Evolutionary conservation across 2,797 vertebrate genomes (phyloP), one percentile per base, ranked within the genome.

Genomic region (Carapus acus): DNA sequence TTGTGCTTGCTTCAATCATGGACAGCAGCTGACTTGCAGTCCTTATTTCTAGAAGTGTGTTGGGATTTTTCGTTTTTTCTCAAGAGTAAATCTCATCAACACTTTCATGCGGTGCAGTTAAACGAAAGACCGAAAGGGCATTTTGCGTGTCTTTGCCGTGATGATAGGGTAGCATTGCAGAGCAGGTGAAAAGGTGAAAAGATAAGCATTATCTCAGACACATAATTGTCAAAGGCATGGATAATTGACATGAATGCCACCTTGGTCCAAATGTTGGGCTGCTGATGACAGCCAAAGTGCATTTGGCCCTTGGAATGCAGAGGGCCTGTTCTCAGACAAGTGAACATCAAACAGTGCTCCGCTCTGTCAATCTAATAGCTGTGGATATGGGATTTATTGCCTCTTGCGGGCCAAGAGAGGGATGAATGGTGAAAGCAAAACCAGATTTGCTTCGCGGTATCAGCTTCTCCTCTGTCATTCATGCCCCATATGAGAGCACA

Each of bases 291-390:
- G 81, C 62, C 71, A 67, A 80, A 73, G 79, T 82, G 77, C 82
- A 77, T 63, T 81, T 73, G 79, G 70, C 74, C 79, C 43, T 52
- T 78, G 85, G 84, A 87, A 88, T 87, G 83, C 77, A 62, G 69
- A 9, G 70, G 73, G 84, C 69, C 81, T 31, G 38, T 48, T 75
- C 63, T 78, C 68, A 75, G 78, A 84, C 83, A 71, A 77, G 73
- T 78, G 74, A 86, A 86, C 83, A 86, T 86, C 79, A 86, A 85
- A 87, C 74, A 20, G 72, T 49, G 59, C 78, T 77, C 76, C 62
- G 75, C 69, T 69, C 81, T 75, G 78, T 85, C 83, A 76, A 77
- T 83, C 76, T 83, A 82, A 83, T 78, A 76, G 81, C 76, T 70
- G 63, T 77, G 70, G 79, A 82, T 80, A 47, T 55, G 51, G 69